Conservation (phyloP, 2,797 vertebrate genomes). For the Melanotaenia boesemani region DNA sequence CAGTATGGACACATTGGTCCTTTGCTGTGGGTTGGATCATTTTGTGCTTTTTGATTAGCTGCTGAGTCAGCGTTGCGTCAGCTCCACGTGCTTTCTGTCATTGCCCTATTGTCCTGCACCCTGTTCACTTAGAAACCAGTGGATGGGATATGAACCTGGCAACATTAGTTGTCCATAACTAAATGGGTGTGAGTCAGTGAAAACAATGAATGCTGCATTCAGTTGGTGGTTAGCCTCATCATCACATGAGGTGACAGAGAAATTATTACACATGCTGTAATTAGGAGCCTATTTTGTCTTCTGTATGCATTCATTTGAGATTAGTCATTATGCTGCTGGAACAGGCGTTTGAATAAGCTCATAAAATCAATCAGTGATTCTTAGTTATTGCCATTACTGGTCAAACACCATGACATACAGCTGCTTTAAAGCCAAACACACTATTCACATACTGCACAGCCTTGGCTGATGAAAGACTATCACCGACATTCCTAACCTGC, state of each 20-base stretch:
- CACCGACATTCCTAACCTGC: conserved; percentile 39
- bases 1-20: conserved; percentile 45
- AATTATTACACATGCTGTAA: conserved; percentile 9
- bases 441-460: conserved; percentile 15
- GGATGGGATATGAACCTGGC: conserved; percentile 2
- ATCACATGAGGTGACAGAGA: conserved; percentile 3
- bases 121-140: conserved; percentile 19
- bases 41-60: conserved; percentile 55
- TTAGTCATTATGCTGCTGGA: conserved; percentile 19
- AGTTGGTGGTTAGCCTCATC: conserved; percentile 8
- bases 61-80: conserved; percentile 52
- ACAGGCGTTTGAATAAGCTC: neutral
- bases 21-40: conserved; percentile 47
- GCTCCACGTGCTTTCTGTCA: conserved; percentile 34
- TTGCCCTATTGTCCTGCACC: conserved; percentile 40
- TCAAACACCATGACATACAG: conserved; percentile 6
- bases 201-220: conserved; percentile 26
- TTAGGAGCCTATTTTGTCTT: conserved; percentile 20
- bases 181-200: conserved; percentile 27
- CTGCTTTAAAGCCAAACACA: conserved; percentile 23
- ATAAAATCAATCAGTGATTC: conserved; percentile 20
- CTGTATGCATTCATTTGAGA: neutral
- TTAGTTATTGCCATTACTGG: conserved; percentile 19
- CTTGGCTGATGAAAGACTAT: conserved; percentile 30
- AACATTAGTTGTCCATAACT: conserved; percentile 28